Conservation (phyloP, 1,140 invertebrate genomes). For the Zaprionus lachaisei region DNA sequence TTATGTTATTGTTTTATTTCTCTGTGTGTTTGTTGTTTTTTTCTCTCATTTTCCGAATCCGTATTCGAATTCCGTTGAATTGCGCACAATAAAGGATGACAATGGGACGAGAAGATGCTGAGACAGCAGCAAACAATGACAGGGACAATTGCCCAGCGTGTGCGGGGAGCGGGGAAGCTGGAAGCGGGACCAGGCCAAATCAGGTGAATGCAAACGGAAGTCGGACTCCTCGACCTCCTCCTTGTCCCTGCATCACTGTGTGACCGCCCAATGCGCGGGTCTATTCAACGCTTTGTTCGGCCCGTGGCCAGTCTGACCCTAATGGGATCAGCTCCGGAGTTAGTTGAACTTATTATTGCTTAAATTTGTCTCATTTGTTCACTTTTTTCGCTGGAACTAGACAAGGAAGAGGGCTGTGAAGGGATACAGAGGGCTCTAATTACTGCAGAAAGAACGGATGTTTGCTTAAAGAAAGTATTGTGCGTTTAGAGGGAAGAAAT, state of each 20-base stretch:
- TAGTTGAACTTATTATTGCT: constrained; percentile 27
- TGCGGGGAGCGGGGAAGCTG: background rate
- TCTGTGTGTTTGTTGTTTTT: constrained; percentile 35
- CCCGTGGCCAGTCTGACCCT: constrained; percentile 21
- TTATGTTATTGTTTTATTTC: constrained; percentile 36
- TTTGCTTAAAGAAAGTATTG: constrained; percentile 2
- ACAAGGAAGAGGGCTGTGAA: background rate
- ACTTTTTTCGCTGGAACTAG: background rate
- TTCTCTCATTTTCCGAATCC: constrained; percentile 25
- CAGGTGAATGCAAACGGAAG: constrained; percentile 76
- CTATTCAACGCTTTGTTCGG: constrained; percentile 15
- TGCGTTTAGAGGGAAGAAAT: background rate
- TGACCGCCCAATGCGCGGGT: background rate
- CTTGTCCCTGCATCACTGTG: constrained; percentile 15
- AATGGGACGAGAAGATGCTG: constrained; percentile 32
- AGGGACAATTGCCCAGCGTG: constrained; percentile 55
- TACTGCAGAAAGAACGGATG: background rate
- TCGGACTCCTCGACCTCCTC: constrained; percentile 24
- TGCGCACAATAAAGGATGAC: constrained; percentile 36
- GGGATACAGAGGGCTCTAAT: background rate
- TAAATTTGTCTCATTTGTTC: constrained; percentile 29
- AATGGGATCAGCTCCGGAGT: constrained; percentile 44
- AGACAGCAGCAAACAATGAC: constrained; percentile 29
- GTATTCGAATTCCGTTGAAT: constrained; percentile 63
- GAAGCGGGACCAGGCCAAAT: constrained; percentile 56